Evolutionary conservation across 2,888 invertebrate species (phyloP), one percentile per base, ranked within the genome.

Genomic region (Coelopa pilipes): DNA sequence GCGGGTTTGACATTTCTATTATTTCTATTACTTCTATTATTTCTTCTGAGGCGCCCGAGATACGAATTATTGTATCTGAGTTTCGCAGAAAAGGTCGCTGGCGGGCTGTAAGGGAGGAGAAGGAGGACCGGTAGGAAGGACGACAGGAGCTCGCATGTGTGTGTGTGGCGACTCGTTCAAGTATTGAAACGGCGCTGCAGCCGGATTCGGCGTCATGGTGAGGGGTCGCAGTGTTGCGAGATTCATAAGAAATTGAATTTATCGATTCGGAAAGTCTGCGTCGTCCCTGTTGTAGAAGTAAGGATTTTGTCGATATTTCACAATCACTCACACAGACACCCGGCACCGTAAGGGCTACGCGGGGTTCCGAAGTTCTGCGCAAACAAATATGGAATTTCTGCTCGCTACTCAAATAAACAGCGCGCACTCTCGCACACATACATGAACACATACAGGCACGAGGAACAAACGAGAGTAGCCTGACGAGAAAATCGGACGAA

Each of bases 1-100:
- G 57, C 69, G 55, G 57, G 46, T 69, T 66, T 46, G 59, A 69
- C 69, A 69, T 69, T 53, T 69, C 69, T 57, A 57, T 69, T 69
- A 69, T 69, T 66, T 65, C 21, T 34, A 59, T 59, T 59, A 59
- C 24, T 59, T 59, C 57, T 13, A 59, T 59, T 59, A 59, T 34
- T 34, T 53, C 66, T 66, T 50, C 13, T 21, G 50, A 50, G 24
- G 66, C 13, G 50, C 49, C 13, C 12, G 50, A 66, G 66, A 66
- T 66, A 49, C 66, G 50, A 66, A 66, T 19, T 50, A 49, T 66
- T 50, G 49, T 66, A 49, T 47, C 66, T 66, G 24, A 66, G 50
- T 66, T 12, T 50, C 24, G 21, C 2, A n/a, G 3, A 50, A 21
- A 66, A 19, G 21, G 17, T 65, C 46, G 47, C 45, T 7, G 34